phyloP scores from a whole-genome alignment of 1,140 invertebrate species.

The Hydropsyche tenuis region DNA sequence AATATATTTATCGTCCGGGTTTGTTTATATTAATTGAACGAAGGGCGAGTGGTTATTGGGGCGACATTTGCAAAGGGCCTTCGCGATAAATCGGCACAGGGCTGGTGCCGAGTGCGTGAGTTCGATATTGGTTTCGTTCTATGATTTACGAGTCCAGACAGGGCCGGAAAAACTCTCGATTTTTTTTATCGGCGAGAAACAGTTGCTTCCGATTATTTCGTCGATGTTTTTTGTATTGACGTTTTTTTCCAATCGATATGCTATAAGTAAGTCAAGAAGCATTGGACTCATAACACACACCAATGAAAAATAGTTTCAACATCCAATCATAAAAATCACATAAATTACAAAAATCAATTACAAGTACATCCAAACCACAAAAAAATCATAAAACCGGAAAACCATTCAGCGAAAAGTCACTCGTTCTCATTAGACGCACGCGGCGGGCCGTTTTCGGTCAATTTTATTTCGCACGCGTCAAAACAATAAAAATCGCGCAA shows the following conservation, averaged over 20 bases:
- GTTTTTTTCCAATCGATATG: too few species aligned
- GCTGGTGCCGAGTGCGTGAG: slow-evolving; percentile 36
- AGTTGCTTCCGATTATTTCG: slow-evolving; percentile 6
- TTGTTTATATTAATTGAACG: slow-evolving; percentile 18
- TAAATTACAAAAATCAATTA: too few species aligned
- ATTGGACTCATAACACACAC: too few species aligned
- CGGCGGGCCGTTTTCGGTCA: not conserved
- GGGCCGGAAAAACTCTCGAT: not conserved
- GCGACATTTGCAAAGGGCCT: slow-evolving; percentile 20
- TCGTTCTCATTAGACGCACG: not conserved
- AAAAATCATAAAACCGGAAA: too few species aligned
- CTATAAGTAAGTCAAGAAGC: too few species aligned
- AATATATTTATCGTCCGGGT: slow-evolving; percentile 9
- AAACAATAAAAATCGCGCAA: slow-evolving; percentile 14
- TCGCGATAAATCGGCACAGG: slow-evolving; percentile 42
- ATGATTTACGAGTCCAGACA: slow-evolving; percentile 35
- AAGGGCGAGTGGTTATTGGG: not conserved
- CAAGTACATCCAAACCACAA: too few species aligned
- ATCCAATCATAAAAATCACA: too few species aligned
- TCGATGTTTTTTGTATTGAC: too few species aligned
- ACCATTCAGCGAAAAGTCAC: not conserved
- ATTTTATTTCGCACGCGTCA: slow-evolving; percentile 9
- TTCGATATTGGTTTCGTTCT: slow-evolving; percentile 41
- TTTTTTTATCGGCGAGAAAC: slow-evolving; percentile 15
- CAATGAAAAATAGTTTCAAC: too few species aligned